Evolutionary conservation across 2,113 vertebrate species (phyloP).

Genomic region (Ardeotis arabs): DNA sequence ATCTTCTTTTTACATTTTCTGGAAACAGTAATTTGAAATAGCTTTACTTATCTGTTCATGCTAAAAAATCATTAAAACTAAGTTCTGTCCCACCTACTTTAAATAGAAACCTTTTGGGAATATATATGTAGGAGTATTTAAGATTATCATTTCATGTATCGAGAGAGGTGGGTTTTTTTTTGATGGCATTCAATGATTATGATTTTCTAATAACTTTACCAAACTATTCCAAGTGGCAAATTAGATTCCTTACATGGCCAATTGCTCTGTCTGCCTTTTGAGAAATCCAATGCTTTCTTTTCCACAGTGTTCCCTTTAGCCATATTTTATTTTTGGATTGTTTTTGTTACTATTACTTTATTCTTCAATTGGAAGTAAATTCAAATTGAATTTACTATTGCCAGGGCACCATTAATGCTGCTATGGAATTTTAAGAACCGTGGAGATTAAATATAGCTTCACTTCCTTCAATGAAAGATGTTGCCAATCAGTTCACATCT

Average conservation of each 20-base stretch:
- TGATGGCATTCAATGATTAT: neutral
- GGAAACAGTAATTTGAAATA: neutral
- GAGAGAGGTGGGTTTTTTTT: neutral
- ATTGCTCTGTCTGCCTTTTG: neutral
- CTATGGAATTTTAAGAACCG: neutral
- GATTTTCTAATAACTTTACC: neutral
- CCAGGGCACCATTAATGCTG: neutral
- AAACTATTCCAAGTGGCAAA: neutral
- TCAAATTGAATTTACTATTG: neutral
- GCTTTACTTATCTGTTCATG: neutral
- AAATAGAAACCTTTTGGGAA: neutral
- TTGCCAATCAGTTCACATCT: constrained; percentile 40
- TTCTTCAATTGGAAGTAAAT: neutral
- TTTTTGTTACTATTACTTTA: neutral
- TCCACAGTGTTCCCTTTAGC: neutral
- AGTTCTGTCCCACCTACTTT: neutral
- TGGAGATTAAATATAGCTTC: neutral
- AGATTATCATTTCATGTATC: neutral
- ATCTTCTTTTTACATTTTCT: neutral
- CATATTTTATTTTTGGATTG: neutral
- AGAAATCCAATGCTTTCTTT: neutral
- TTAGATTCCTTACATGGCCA: neutral
- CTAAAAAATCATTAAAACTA: neutral
- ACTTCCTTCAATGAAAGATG: neutral
- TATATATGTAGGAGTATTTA: neutral